phyloP scores from a whole-genome alignment of 2,797 vertebrate genomes.

The Lerista edwardsae region DNA sequence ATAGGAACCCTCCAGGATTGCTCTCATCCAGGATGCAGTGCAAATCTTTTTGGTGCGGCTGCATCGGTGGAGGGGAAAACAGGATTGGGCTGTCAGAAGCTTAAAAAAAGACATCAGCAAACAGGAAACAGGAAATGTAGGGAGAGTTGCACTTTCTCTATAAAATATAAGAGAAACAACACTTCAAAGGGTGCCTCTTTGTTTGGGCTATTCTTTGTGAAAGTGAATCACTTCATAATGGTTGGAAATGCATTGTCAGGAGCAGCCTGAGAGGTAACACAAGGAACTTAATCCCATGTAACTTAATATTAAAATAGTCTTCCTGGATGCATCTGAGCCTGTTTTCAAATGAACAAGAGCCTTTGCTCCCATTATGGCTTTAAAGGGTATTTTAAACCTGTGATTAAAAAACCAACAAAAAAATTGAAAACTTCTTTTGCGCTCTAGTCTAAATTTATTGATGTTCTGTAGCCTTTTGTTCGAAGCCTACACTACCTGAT shows the following conservation, averaged over 20 bases:
- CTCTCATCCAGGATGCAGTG: too few species aligned
- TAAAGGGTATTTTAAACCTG: background rate
- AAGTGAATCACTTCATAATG: background rate
- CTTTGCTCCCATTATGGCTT: background rate
- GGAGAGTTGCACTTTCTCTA: too few species aligned
- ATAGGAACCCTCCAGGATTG: too few species aligned
- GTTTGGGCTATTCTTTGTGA: background rate
- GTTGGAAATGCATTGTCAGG: background rate
- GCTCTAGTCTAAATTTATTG: constrained; percentile 14
- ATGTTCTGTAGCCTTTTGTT: constrained; percentile 10
- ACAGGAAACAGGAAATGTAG: too few species aligned
- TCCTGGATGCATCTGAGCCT: background rate
- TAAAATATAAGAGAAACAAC: too few species aligned
- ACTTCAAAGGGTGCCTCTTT: too few species aligned
- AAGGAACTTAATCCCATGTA: background rate
- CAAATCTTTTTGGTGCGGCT: too few species aligned
- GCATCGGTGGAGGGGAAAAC: too few species aligned
- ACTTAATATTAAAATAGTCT: constrained; percentile 5
- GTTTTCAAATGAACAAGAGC: background rate
- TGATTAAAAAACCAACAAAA: background rate
- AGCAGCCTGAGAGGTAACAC: background rate
- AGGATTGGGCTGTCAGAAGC: too few species aligned
- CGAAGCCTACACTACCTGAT: background rate
- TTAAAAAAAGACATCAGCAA: too few species aligned
- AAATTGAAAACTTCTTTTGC: background rate